phyloP scores from a whole-genome alignment of 2,797 vertebrate species.

The Morus bassanus region DNA sequence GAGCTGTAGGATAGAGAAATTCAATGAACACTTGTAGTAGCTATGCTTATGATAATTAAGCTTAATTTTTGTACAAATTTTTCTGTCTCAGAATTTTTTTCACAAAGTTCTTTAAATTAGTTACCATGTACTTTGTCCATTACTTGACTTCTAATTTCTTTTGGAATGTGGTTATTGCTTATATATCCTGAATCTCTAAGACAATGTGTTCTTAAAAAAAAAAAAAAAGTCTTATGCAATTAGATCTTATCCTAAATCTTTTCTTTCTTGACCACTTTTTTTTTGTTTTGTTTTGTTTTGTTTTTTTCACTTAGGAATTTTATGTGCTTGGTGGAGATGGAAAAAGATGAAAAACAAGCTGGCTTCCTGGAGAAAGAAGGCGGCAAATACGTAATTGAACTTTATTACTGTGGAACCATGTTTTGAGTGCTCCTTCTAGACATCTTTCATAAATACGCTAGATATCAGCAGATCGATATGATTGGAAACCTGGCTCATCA shows the following conservation, averaged over 20 bases:
- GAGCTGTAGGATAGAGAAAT: not conserved
- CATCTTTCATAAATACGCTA: not conserved
- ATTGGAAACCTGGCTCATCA: constrained; percentile 26
- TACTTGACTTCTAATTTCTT: not conserved
- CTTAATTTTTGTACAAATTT: not conserved
- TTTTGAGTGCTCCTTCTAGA: constrained; percentile 38
- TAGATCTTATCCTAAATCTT: not conserved
- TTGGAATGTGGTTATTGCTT: not conserved
- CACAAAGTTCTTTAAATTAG: not conserved
- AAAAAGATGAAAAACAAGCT: constrained; percentile 59
- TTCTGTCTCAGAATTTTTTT: not conserved
- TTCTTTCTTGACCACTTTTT: constrained; percentile 3
- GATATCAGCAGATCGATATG: not conserved
- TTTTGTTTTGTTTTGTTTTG: not conserved
- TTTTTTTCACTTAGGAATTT: constrained; percentile 52
- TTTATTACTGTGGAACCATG: not conserved
- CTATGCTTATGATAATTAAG: not conserved
- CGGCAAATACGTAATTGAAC: not conserved
- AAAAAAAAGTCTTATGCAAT: not conserved
- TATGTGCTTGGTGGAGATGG: constrained; percentile 39
- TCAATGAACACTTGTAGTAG: not conserved
- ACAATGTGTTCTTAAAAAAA: not conserved
- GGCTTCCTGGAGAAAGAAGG: constrained; percentile 39
- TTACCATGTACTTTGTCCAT: not conserved
- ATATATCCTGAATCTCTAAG: not conserved